Base-by-base conservation (phyloP, 2,888 invertebrate species). In the Dugesia japonica region DNA sequence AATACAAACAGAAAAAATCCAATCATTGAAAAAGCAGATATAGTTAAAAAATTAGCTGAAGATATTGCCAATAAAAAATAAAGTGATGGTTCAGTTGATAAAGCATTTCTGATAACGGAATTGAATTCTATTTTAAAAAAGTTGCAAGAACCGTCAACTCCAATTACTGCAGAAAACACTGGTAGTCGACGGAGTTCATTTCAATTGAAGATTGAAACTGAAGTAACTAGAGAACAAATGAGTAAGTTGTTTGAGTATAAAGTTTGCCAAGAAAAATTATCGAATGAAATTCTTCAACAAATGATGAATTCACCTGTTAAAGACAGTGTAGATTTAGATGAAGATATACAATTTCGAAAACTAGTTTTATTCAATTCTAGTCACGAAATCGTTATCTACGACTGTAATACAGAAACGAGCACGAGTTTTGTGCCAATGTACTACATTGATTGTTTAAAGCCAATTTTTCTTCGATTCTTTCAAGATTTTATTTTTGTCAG, bases 51-150 rank as follows among this genome's bases (percentile, higher is more conserved):
- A 9, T 33, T 73, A 31, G 74, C 74, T 15, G 74, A 73, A 33
- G 74, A 73, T 26, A 33, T 73, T 20, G 74, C 74, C 7, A 33
- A 28, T 38, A 73, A 73, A 38, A 28, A 73, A 26, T 26, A 9
- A 33, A 28, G 38, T 9, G 33, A 28, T 28, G 74, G 28, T 28
- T 33, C 74, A 17, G 74, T 33, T 9, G 74, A 73, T 38, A 73
- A 73, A 73, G 74, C 74, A 20, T 33, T 73, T 26, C 17, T 73
- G 26, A 73, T 73, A 26, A 27, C 28, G 17, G 74, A 73, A 73
- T 38, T 73, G 26, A 73, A 73, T 38, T 73, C 33, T 13, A 28
- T 73, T 33, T 33, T 73, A 23, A 73, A 23, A 13, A 28, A 38
- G 23, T 26, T 73, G 1, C 28, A 73, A 73, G 38, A 38, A 20